Evolutionary conservation across 2,888 invertebrate species (phyloP).

Genomic region (Eilema griseolum): DNA sequence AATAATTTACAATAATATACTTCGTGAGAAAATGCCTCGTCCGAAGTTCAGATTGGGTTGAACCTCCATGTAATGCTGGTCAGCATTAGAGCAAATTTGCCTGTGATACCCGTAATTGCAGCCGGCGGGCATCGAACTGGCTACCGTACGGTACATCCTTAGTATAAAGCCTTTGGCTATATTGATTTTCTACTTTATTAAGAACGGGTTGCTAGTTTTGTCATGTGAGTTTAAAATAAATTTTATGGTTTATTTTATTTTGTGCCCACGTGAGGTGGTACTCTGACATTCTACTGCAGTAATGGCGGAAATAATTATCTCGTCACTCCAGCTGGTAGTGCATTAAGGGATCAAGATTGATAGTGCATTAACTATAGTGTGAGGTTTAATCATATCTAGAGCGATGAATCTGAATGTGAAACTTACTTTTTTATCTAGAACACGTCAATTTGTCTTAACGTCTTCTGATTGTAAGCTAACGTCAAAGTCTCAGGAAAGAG

Average conservation of each 20-base stretch:
- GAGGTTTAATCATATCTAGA: too few relatives aligned
- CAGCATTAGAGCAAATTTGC: conserved; percentile 70
- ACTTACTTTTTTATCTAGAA: too few relatives aligned
- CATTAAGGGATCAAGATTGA: not conserved
- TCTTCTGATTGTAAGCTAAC: too few relatives aligned
- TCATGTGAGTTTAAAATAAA: not conserved
- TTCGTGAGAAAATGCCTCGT: conserved; percentile 44
- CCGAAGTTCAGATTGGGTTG: conserved; percentile 32
- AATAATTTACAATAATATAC: conserved; percentile 29
- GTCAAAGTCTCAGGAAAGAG: too few relatives aligned
- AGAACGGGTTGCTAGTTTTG: not conserved
- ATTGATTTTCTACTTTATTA: conserved; percentile 49
- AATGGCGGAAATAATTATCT: not conserved
- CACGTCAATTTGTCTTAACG: too few relatives aligned
- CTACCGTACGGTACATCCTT: conserved; percentile 53
- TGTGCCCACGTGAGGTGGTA: too few relatives aligned
- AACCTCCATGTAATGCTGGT: conserved; percentile 45
- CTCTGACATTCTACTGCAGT: not conserved
- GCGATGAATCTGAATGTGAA: too few relatives aligned
- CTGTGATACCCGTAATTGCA: conserved; percentile 60
- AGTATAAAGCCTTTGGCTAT: conserved; percentile 40
- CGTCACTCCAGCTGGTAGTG: too few relatives aligned
- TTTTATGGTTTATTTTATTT: not conserved
- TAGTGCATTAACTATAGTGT: too few relatives aligned
- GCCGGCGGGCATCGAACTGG: conserved; percentile 61